phyloP scores from a whole-genome alignment of 2,888 invertebrate genomes.

The Scotopteryx bipunctaria region DNA sequence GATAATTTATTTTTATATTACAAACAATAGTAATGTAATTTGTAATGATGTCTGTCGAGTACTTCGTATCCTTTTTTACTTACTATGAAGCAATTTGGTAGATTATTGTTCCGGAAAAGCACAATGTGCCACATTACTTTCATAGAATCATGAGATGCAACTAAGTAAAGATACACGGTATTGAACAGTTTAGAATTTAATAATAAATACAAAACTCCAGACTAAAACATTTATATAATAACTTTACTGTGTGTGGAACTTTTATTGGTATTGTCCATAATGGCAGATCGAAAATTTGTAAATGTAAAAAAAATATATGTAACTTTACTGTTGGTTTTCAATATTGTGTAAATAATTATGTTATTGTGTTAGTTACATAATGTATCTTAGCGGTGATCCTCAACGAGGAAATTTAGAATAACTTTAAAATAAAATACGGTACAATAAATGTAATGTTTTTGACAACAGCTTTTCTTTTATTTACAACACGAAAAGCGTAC shows the following conservation, averaged over 20 bases:
- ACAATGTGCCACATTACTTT: neutral
- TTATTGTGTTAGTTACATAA: slow-evolving; percentile 21
- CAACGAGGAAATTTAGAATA: slow-evolving; percentile 34
- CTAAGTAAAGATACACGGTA: neutral
- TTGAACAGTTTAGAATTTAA: too few relatives aligned
- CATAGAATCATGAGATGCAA: neutral
- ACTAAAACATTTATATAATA: too few relatives aligned
- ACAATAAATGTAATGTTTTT: slow-evolving; percentile 43
- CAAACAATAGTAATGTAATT: slow-evolving; percentile 16
- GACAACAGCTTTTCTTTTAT: slow-evolving; percentile 36
- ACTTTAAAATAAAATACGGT: slow-evolving; percentile 39
- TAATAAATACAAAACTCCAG: too few relatives aligned
- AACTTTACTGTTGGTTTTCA: slow-evolving; percentile 7
- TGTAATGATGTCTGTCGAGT: neutral
- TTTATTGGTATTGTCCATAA: neutral
- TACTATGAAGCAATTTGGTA: neutral
- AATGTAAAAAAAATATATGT: slow-evolving; percentile 27
- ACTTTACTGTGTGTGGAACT: too few relatives aligned
- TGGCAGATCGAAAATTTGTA: slow-evolving; percentile 5
- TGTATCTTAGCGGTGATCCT: slow-evolving; percentile 33
- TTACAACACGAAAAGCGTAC: too few relatives aligned
- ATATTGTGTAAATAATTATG: slow-evolving; percentile 36
- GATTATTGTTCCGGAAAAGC: too few relatives aligned
- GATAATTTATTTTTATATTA: slow-evolving; percentile 42
- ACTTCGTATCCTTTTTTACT: neutral